Conservation (phyloP, 2,113 vertebrate species). For the Siniperca knerii region DNA sequence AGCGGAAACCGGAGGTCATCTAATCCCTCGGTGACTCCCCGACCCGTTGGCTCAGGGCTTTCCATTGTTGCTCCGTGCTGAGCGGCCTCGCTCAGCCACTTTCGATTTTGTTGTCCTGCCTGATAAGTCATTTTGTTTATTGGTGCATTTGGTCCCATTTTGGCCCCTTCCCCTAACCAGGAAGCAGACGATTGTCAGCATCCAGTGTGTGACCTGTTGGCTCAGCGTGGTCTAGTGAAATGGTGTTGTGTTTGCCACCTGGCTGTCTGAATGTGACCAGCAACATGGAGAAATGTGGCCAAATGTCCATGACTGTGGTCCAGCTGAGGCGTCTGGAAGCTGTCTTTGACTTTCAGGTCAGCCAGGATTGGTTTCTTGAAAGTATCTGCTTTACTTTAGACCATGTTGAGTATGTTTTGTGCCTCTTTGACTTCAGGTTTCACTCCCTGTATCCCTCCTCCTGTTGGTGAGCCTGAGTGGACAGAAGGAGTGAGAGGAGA, state of each 20-base stretch:
- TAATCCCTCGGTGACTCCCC: slow-evolving; percentile 83
- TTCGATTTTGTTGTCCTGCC: slow-evolving; percentile 73
- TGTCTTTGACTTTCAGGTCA: background rate
- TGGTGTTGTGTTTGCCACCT: slow-evolving; percentile 70
- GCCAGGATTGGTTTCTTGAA: background rate
- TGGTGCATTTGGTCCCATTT: slow-evolving; percentile 66
- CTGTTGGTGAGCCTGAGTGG: slow-evolving; percentile 28
- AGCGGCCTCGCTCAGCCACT: slow-evolving; percentile 71
- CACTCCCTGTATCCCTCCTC: slow-evolving; percentile 24
- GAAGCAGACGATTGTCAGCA: slow-evolving; percentile 63
- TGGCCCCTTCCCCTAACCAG: slow-evolving; percentile 55
- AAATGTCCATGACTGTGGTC: slow-evolving; percentile 13
- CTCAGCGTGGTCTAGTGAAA: slow-evolving; percentile 26
- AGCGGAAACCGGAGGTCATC: slow-evolving; percentile 86
- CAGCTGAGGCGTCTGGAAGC: slow-evolving; percentile 5
- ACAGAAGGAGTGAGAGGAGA: slow-evolving; percentile 73
- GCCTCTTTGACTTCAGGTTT: slow-evolving; percentile 29
- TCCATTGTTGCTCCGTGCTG: slow-evolving; percentile 77
- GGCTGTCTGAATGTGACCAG: slow-evolving; percentile 55
- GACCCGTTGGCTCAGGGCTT: slow-evolving; percentile 83
- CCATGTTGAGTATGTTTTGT: slow-evolving; percentile 13
- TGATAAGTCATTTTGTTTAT: slow-evolving; percentile 70
- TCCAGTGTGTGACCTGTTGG: slow-evolving; percentile 54
- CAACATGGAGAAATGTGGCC: background rate
- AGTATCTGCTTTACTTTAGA: slow-evolving; percentile 27